Evolutionary conservation across 2,797 vertebrate genomes (phyloP).

Genomic region (Alfaro cultratus): DNA sequence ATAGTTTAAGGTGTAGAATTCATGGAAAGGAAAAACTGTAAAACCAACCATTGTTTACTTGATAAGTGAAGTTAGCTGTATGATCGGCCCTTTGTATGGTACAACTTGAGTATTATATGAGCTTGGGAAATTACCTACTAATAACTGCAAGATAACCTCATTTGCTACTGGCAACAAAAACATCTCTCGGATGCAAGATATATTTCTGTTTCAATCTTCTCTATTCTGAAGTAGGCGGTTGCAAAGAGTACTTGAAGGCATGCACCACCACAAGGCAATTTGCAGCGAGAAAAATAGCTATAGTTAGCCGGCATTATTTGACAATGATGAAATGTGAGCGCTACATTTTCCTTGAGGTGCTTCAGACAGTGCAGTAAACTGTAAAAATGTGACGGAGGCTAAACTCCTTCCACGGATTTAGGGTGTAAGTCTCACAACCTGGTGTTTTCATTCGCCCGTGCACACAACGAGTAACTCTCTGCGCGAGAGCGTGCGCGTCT

Average conservation of each 20-base stretch:
- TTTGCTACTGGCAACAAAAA: slow-evolving; percentile 42
- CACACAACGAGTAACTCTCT: slow-evolving; percentile 50
- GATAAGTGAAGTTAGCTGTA: background rate
- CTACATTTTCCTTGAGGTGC: slow-evolving; percentile 70
- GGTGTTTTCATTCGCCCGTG: slow-evolving; percentile 55
- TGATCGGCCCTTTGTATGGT: background rate
- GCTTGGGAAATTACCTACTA: slow-evolving; percentile 29
- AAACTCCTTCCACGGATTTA: slow-evolving; percentile 62
- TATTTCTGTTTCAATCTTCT: slow-evolving; percentile 34
- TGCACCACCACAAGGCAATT: slow-evolving; percentile 62
- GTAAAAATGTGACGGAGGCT: slow-evolving; percentile 64
- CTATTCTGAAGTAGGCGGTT: slow-evolving; percentile 46
- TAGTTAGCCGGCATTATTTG: slow-evolving; percentile 70
- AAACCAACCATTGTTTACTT: slow-evolving; percentile 7
- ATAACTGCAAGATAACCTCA: slow-evolving; percentile 37
- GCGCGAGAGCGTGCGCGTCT: slow-evolving; percentile 27
- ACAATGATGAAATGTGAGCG: slow-evolving; percentile 76
- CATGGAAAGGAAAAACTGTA: background rate
- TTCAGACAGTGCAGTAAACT: slow-evolving; percentile 69
- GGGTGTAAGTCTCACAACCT: slow-evolving; percentile 46
- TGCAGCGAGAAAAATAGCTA: slow-evolving; percentile 68
- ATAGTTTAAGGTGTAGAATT: background rate
- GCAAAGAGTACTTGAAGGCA: slow-evolving; percentile 59
- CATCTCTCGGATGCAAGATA: slow-evolving; percentile 45
- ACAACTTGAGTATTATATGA: slow-evolving; percentile 30